Conservation (phyloP, 1,140 invertebrate species). For the Scaptomyza graminum region DNA sequence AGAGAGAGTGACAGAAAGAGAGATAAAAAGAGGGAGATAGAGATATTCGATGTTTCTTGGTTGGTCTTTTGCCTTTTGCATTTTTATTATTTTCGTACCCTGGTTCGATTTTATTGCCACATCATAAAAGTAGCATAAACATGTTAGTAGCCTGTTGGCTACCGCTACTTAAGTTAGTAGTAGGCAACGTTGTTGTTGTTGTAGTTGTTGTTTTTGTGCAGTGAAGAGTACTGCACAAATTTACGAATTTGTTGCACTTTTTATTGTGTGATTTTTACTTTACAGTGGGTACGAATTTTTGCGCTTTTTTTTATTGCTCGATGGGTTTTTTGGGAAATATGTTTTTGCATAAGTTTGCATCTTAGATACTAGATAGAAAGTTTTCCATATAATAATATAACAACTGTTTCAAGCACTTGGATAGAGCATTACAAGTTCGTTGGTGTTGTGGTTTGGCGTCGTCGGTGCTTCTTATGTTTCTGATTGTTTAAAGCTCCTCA, state of each 20-base stretch:
- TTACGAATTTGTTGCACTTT: constrained; percentile 70
- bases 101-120: constrained; percentile 79
- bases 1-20: not conserved
- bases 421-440: constrained; percentile 25
- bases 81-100: constrained; percentile 69
- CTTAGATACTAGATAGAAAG: not conserved
- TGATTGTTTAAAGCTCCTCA: constrained; percentile 9
- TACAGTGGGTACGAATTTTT: not conserved
- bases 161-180: constrained; percentile 81
- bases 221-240: constrained; percentile 4
- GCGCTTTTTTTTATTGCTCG: too few species aligned
- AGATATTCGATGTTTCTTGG: not conserved
- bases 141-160: constrained; percentile 82
- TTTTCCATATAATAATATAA: not conserved
- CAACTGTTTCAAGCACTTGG: not conserved
- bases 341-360: not conserved
- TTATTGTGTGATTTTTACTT: constrained; percentile 46
- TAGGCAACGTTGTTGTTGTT: constrained; percentile 39
- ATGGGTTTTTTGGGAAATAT: too few species aligned
- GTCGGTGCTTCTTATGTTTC: constrained; percentile 9
- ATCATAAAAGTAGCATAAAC: constrained; percentile 82
- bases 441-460: not conserved
- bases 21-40: not conserved
- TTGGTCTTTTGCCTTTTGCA: constrained; percentile 50
- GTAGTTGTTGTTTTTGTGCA: not conserved